These are phyloP conservation scores for Hafferia zeledoni DNA, from an alignment of 2,797 vertebrate genomes.

Conservation along the genomic window DNA sequence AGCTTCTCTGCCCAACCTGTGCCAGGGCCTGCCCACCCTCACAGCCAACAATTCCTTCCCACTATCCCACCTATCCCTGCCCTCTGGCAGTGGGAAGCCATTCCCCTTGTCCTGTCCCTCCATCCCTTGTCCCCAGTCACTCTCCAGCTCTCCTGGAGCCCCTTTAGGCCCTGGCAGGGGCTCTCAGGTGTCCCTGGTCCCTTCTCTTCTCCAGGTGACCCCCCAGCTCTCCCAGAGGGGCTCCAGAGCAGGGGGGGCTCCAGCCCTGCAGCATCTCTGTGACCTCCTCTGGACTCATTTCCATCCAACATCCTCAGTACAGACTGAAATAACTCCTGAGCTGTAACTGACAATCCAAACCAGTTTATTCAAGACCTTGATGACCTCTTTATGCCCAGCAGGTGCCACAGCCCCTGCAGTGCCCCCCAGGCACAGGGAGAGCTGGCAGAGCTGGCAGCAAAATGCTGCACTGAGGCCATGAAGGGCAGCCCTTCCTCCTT, in stretches of 20 bases:
- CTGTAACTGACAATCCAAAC: background rate
- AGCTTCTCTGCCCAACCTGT: background rate
- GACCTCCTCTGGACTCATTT: background rate
- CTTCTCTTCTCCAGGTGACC: background rate
- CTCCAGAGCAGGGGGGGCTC: background rate
- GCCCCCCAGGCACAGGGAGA: background rate
- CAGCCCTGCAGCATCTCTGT: background rate
- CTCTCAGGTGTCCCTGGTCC: background rate
- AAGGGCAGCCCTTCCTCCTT: background rate
- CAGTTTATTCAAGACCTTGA: background rate
- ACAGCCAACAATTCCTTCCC: accelerated
- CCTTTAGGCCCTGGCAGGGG: background rate
- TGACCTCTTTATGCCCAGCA: background rate
- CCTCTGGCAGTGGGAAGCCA: background rate
- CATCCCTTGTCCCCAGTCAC: background rate
- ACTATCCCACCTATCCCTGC: background rate
- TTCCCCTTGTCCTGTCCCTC: background rate
- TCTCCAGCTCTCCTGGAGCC: background rate
- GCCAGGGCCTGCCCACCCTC: background rate
- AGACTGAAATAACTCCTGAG: background rate
- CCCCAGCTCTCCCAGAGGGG: background rate
- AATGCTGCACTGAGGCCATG: background rate
- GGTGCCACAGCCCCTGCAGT: background rate
- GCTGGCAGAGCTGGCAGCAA: background rate
- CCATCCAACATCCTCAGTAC: background rate